Percentiles rank a stretch among this genome's conserved stretches.
phyloP scores from a whole-genome alignment of 1,140 invertebrate genomes.

The Zaprionus africanus region DNA sequence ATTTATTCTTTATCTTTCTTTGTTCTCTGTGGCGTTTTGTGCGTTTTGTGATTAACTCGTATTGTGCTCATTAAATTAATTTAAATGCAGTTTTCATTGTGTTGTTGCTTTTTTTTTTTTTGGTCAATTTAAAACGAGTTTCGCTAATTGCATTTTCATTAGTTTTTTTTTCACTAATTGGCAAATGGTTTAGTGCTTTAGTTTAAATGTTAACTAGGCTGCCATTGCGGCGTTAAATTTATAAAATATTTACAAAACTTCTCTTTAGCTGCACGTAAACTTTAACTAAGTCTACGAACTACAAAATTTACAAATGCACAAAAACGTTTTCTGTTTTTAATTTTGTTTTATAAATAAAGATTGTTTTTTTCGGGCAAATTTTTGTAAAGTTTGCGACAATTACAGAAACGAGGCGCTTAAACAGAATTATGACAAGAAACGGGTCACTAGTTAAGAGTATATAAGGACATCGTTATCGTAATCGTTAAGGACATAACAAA shows the following conservation, averaged over 20 bases:
- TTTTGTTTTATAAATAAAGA: constrained; percentile 27
- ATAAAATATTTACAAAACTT: constrained; percentile 77
- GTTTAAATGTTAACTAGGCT: constrained; percentile 77
- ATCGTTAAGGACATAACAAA: constrained; percentile 48
- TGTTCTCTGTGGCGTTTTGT: constrained; percentile 28
- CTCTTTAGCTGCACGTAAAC: constrained; percentile 41
- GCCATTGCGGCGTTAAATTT: constrained; percentile 55
- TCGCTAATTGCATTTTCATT: constrained; percentile 17
- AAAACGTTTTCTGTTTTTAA: constrained; percentile 19
- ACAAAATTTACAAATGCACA: constrained; percentile 76
- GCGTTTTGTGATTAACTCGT: constrained; percentile 26
- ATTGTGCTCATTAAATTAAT: constrained; percentile 60
- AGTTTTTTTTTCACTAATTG: constrained; percentile 59
- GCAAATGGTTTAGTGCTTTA: constrained; percentile 56
- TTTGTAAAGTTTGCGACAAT: constrained; percentile 54
- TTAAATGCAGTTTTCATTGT: constrained; percentile 63
- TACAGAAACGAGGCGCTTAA: constrained; percentile 32
- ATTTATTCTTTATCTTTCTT: not conserved
- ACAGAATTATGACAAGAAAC: constrained; percentile 52
- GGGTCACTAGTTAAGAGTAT: constrained; percentile 40
- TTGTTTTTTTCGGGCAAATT: constrained; percentile 45
- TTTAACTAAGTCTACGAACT: constrained; percentile 75
- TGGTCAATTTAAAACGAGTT: constrained; percentile 59
- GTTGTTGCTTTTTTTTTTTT: constrained; percentile 24
- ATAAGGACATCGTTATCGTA: constrained; percentile 60